These are phyloP conservation scores for Oncorhynchus tshawytscha DNA, from an alignment of 2,113 vertebrate genomes.

Conservation along the genomic window DNA sequence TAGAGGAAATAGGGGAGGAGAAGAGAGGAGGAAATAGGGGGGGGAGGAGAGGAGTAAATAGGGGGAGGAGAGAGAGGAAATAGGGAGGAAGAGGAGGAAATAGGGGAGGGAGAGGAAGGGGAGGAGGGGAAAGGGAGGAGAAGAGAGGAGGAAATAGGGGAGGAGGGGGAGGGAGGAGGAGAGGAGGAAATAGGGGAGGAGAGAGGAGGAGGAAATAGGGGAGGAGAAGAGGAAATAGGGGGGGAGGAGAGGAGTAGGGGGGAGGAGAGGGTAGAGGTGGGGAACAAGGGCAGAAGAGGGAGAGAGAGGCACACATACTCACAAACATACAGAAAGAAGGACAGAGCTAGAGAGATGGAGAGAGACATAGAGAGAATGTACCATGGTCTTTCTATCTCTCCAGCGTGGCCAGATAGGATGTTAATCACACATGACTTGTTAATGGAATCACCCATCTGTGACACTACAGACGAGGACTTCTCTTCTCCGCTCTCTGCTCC, in stretches of 20 bases:
- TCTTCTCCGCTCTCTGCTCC: not conserved
- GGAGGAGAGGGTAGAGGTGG: not conserved
- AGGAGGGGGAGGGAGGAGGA: not conserved
- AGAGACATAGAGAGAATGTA: not conserved
- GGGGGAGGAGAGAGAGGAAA: not conserved
- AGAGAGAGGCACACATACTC: not conserved
- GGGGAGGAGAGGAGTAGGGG: not conserved
- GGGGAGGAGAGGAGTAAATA: too few species aligned
- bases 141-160: too few species aligned
- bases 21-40: too few species aligned
- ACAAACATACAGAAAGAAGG: too few species aligned
- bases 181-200: not conserved
- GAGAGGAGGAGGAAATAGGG: not conserved
- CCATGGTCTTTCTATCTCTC: not conserved
- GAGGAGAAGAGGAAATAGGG: too few species aligned
- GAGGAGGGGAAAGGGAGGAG: not conserved
- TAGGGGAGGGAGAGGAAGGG: not conserved
- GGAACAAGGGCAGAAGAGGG: not conserved
- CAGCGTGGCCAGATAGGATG: slow-evolving; percentile 14
- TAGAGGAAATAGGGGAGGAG: not conserved
- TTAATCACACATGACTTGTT: slow-evolving; percentile 54
- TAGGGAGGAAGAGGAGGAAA: not conserved
- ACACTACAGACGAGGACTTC: slow-evolving; percentile 3
- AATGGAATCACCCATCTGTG: slow-evolving; percentile 36
- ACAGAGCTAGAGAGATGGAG: not conserved